Base-by-base conservation (phyloP, 2,888 invertebrate genomes). In the Coleophora flavipennella region DNA sequence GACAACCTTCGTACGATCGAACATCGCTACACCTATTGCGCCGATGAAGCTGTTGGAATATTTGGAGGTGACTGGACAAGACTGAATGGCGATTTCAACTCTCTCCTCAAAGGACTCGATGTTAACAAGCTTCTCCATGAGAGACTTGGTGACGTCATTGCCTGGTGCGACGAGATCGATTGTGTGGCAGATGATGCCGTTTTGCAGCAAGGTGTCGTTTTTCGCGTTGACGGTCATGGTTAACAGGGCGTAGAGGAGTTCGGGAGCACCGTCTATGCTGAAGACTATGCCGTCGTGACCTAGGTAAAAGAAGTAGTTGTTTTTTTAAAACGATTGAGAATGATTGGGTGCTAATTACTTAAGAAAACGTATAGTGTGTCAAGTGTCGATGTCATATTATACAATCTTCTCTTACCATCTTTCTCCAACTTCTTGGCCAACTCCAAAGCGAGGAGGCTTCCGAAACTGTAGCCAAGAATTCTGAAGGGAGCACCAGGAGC, bases 391-490 rank as follows among this genome's bases (percentile, higher is more conserved):
- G n/a, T n/a, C n/a, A n/a, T n/a, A 25, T 8, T 13, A 33, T 13
- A 35, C 27, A 8, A 27, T 35, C 28, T 12, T 27, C 27, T 39
- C 38, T 83, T 80, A 49, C 92, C 92, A 55, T 87, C 78, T 7
- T 72, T 75, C 68, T 95, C 94, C 29, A 97, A 76, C 56, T 88
- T 85, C 8, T 88, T 76, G 3, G 90, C 92, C 43, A 97, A 76
- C 64, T 96, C 93, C 40, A 96, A 71, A 0, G 92, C 91, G 13
- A 96, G 83, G 13, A 92, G 69, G 0, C 91, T 85, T 33, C 98
- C 98, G 61, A 90, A 97, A 10, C 97, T 98, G 80, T 98, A 97
- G 1, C 93, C 97, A 10, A 93, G 88, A 1, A 98, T 64, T 42
- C 88, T 88, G 76, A 92, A 96, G 0, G 88, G 86, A 27, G 89